Base-by-base conservation (phyloP, 2,888 invertebrate genomes). In the Chorisops tibialis region DNA sequence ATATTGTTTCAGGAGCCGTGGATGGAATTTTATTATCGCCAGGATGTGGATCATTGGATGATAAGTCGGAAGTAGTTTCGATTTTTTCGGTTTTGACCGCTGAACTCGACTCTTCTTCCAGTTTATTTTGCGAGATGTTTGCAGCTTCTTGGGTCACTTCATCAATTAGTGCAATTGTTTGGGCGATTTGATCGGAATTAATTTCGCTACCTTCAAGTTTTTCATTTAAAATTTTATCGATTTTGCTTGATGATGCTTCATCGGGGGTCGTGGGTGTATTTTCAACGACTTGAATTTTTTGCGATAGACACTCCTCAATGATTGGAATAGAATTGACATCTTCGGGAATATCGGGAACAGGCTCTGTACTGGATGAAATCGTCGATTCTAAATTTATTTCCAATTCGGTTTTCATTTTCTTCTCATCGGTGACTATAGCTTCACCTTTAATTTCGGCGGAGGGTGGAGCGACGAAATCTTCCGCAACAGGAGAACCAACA, bases 131-230 rank as follows among this genome's bases (percentile, higher is more conserved):
- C 3, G 58, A 37, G 14, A n/a, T 61, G 12, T 35, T 49, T 11
- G 41, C 52, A 9, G 63, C 65, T 51, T 59, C 60, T 41, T 63
- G 47, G 14, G 63, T 63, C 22, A 65, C 62, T 50, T 65, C 62
- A 45, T 65, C 65, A 19, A 65, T 65, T 19, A 65, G 59, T 14
- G 63, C 63, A 22, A 65, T 63, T 37, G 65, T 65, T 52, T 63
- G 49, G n/a, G 62, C 63, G 30, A 65, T 65, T 61, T 63, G 61
- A 41, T 65, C 65, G 37, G 59, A 19, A 50, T 62, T 64, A 39
- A 64, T 43, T 18, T 61, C 58, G 50, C 38, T 52, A n/a, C n/a
- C n/a, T 19, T 37, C 30, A 21, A 30, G 51, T 24, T 24, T 24
- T 24, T 24, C 24, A 24, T 24, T 5, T 30, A 9, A 30, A 30